Conservation (phyloP, 2,797 vertebrate species). For the Miichthys miiuy region DNA sequence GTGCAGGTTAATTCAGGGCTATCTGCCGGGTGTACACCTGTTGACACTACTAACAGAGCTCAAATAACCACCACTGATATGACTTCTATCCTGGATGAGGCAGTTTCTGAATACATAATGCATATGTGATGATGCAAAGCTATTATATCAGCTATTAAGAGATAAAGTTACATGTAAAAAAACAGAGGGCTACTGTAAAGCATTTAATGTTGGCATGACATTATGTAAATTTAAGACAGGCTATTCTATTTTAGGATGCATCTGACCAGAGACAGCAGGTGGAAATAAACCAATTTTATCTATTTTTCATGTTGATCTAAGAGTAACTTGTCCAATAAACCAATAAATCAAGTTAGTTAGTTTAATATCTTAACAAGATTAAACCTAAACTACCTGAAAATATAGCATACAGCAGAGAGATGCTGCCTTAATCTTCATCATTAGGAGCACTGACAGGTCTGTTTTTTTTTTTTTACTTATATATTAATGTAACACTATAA, state of each 20-base stretch:
- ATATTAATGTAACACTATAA: neutral
- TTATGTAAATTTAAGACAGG: neutral
- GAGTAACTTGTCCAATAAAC: neutral
- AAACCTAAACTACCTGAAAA: neutral
- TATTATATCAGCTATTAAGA: neutral
- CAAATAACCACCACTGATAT: conserved; percentile 35
- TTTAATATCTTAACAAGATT: neutral
- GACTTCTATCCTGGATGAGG: conserved; percentile 3
- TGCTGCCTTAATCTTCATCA: neutral
- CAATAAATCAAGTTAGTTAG: too few relatives aligned
- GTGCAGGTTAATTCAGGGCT: conserved; percentile 22
- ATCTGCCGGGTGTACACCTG: conserved; percentile 40
- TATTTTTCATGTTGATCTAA: neutral
- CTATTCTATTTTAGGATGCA: conserved; percentile 1
- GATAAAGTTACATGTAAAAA: conserved; percentile 7
- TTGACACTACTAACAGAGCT: conserved; percentile 24
- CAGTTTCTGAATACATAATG: neutral
- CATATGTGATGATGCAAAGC: neutral
- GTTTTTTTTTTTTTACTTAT: neutral
- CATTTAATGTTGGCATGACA: neutral
- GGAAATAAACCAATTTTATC: too few relatives aligned
- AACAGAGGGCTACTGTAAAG: neutral
- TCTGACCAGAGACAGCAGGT: neutral
- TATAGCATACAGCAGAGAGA: neutral
- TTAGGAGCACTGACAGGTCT: neutral